These are phyloP conservation scores for Hoplostethus mediterraneus DNA, from an alignment of 2,797 vertebrate genomes.

Conservation along the genomic window DNA sequence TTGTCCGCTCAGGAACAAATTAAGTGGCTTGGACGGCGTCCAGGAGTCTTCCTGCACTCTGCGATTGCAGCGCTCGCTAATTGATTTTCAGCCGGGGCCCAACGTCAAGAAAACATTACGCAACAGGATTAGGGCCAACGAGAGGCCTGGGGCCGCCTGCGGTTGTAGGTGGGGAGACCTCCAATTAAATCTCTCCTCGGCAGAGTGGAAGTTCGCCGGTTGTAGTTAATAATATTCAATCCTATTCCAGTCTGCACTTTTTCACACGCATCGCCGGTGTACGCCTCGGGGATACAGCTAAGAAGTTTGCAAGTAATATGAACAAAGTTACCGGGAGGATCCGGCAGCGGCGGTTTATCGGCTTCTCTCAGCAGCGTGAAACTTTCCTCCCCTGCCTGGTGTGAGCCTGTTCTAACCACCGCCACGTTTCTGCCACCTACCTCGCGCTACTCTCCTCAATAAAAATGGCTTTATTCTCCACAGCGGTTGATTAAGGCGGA, in stretches of 20 bases:
- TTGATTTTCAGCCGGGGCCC: slow-evolving; percentile 77
- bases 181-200: slow-evolving; percentile 59
- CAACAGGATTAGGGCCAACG: slow-evolving; percentile 66
- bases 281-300: neutral
- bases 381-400: neutral
- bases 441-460: neutral
- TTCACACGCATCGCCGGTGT: slow-evolving; percentile 4
- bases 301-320: neutral
- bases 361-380: neutral
- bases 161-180: slow-evolving; percentile 56
- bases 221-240: slow-evolving; percentile 34
- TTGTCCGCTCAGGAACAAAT: slow-evolving; percentile 63
- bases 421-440: neutral
- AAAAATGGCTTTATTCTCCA: slow-evolving; percentile 4
- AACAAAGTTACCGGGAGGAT: neutral
- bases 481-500: slow-evolving; percentile 10
- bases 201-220: slow-evolving; percentile 36
- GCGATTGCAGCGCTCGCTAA: slow-evolving; percentile 71
- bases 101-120: slow-evolving; percentile 70
- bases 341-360: neutral
- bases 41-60: slow-evolving; percentile 66
- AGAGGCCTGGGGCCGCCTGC: slow-evolving; percentile 45
- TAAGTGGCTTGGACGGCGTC: slow-evolving; percentile 64
- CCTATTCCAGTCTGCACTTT: slow-evolving; percentile 16
- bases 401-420: neutral